These are phyloP conservation scores for Peucedramus taeniatus DNA, from an alignment of 2,113 vertebrate species.

Conservation along the genomic window DNA sequence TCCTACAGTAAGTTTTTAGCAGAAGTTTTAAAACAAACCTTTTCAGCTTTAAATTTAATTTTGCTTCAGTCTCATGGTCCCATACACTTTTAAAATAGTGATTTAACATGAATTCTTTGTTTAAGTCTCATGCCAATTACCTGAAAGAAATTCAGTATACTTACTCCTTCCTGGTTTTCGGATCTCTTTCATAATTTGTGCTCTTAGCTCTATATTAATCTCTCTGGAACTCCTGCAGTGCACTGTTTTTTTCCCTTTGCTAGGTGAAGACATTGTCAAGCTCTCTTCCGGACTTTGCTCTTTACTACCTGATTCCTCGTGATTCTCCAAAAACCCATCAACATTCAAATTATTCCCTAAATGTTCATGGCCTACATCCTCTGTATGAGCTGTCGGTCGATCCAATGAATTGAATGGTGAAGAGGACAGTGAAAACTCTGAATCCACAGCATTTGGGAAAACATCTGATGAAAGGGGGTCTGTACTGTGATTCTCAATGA, in stretches of 20 bases:
- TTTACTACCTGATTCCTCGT: slow-evolving; percentile 64
- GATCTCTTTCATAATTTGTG: slow-evolving; percentile 93
- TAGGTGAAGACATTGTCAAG: slow-evolving; percentile 74
- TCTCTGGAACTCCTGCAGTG: slow-evolving; percentile 82
- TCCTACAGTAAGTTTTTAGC: not conserved
- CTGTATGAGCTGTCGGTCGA: slow-evolving; percentile 66
- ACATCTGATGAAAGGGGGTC: slow-evolving; percentile 73
- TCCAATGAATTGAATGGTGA: slow-evolving; percentile 67
- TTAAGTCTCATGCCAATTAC: not conserved
- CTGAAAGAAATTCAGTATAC: slow-evolving; percentile 50
- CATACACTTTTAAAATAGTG: not conserved
- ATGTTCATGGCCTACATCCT: slow-evolving; percentile 62
- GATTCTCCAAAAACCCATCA: slow-evolving; percentile 66
- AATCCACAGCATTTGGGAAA: slow-evolving; percentile 60
- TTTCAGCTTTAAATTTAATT: not conserved
- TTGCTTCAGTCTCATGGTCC: not conserved
- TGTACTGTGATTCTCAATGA: slow-evolving; percentile 82
- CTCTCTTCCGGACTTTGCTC: slow-evolving; percentile 62
- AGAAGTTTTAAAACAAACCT: not conserved
- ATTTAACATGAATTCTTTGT: not conserved
- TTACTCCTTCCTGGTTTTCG: slow-evolving; percentile 92
- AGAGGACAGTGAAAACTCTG: slow-evolving; percentile 61
- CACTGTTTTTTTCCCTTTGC: slow-evolving; percentile 79
- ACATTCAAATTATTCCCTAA: slow-evolving; percentile 68
- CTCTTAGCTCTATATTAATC: slow-evolving; percentile 84